phyloP scores from a whole-genome alignment of 2,113 vertebrate genomes.

The Deroptyus accipitrinus region DNA sequence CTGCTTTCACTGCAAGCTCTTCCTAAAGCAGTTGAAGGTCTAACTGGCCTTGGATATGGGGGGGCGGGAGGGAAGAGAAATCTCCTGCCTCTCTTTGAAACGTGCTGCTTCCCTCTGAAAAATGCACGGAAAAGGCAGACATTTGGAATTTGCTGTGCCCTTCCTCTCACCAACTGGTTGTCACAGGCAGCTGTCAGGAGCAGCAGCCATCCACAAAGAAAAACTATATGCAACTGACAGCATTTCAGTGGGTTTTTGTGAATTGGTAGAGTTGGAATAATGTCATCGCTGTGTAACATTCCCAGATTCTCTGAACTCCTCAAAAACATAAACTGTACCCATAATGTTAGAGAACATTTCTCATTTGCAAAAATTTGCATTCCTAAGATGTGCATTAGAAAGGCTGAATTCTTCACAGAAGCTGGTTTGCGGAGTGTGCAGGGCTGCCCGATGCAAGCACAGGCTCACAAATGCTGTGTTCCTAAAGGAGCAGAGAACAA shows the following conservation, averaged over 20 bases:
- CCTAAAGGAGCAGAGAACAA: background rate
- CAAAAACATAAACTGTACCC: slow-evolving; percentile 27
- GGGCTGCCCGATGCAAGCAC: background rate
- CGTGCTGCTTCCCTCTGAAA: background rate
- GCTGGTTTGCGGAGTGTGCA: background rate
- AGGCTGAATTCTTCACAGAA: background rate
- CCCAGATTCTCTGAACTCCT: slow-evolving; percentile 40
- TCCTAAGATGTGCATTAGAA: slow-evolving; percentile 6
- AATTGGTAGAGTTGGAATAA: background rate
- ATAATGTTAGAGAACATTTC: slow-evolving; percentile 13
- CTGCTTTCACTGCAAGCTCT: background rate
- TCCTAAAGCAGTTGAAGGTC: background rate
- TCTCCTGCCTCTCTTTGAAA: background rate
- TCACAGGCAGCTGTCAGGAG: background rate
- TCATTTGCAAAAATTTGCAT: slow-evolving; percentile 59
- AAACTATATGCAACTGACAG: background rate
- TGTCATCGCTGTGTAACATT: background rate
- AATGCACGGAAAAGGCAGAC: background rate
- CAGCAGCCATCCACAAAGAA: background rate
- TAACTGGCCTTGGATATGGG: background rate
- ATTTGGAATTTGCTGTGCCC: background rate
- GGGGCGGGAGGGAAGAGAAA: background rate
- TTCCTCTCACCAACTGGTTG: background rate
- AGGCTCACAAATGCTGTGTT: background rate
- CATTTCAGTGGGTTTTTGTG: background rate